phyloP scores from a whole-genome alignment of 2,888 invertebrate genomes.

The Amorpha juglandis region DNA sequence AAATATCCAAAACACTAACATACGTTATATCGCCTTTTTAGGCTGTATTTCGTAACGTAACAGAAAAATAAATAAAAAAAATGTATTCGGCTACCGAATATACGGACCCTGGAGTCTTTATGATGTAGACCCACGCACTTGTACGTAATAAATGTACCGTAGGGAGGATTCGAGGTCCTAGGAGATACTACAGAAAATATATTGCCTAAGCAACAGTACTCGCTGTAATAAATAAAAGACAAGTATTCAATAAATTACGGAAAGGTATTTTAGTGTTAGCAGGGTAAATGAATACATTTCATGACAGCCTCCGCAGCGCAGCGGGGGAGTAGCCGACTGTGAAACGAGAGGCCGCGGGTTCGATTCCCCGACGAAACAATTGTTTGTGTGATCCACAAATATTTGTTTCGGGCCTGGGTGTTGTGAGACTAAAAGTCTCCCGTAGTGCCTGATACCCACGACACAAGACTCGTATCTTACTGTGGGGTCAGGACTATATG shows the following conservation, averaged over 20 bases:
- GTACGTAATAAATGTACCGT: constrained; percentile 24
- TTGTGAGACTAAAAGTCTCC: too few species aligned
- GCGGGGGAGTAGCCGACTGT: too few species aligned
- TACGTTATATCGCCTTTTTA: background rate
- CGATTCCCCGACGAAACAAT: too few species aligned
- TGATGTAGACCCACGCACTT: constrained; percentile 22
- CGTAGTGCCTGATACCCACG: too few species aligned
- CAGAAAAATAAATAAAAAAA: constrained; percentile 27
- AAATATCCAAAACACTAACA: background rate
- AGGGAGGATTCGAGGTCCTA: constrained; percentile 4
- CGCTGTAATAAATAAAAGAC: background rate
- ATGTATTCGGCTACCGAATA: constrained; percentile 18
- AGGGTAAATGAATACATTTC: background rate
- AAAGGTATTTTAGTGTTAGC: background rate
- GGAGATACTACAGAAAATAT: constrained; percentile 4
- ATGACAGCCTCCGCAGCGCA: too few species aligned
- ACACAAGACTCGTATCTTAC: too few species aligned
- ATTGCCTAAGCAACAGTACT: constrained; percentile 13
- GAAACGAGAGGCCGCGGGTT: too few species aligned
- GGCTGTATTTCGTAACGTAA: constrained; percentile 25
- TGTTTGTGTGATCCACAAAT: too few species aligned
- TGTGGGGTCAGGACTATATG: too few species aligned
- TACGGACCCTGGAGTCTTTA: background rate
- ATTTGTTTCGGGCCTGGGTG: too few species aligned
- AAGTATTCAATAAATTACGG: background rate